Percentiles rank a stretch among this genome's conserved stretches.
Evolutionary conservation across 2,113 vertebrate genomes (phyloP).

Genomic region (Notarius quadriscutis): DNA sequence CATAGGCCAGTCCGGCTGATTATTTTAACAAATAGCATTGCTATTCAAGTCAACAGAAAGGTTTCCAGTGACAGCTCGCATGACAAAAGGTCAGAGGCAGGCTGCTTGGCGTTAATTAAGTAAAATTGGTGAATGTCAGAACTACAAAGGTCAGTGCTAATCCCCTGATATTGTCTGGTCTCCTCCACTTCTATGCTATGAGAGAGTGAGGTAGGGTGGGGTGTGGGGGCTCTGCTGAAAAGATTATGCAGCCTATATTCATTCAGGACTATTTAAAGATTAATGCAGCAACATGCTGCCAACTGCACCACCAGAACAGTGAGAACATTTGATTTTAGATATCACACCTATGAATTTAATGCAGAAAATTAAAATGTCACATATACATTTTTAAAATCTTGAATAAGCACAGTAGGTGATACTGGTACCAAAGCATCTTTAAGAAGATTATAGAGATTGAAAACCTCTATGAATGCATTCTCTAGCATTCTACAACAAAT

Average conservation of each 20-base stretch:
- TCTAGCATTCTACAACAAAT: conserved; percentile 26
- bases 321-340: neutral
- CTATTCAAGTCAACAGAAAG: conserved; percentile 75
- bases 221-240: conserved; percentile 16
- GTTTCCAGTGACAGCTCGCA: conserved; percentile 75
- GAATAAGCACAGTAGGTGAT: neutral
- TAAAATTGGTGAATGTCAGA: conserved; percentile 81
- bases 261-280: conserved; percentile 48
- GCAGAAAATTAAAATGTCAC: neutral
- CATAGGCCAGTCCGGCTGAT: conserved; percentile 60
- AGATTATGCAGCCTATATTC: conserved; percentile 40
- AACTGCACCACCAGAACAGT: conserved; percentile 9
- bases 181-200: conserved; percentile 48
- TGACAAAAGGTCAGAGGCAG: conserved; percentile 77
- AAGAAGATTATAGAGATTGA: neutral
- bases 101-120: conserved; percentile 78
- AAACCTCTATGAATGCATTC: neutral
- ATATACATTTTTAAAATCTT: neutral
- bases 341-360: neutral
- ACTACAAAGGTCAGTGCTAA: conserved; percentile 78
- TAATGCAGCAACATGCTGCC: conserved; percentile 28
- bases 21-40: conserved; percentile 75
- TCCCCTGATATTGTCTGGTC: conserved; percentile 66
- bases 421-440: neutral
- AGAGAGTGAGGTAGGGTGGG: conserved; percentile 6